These are phyloP conservation scores for Sebastes hopkinsi DNA, from an alignment of 2,797 vertebrate species.

Conservation along the genomic window DNA sequence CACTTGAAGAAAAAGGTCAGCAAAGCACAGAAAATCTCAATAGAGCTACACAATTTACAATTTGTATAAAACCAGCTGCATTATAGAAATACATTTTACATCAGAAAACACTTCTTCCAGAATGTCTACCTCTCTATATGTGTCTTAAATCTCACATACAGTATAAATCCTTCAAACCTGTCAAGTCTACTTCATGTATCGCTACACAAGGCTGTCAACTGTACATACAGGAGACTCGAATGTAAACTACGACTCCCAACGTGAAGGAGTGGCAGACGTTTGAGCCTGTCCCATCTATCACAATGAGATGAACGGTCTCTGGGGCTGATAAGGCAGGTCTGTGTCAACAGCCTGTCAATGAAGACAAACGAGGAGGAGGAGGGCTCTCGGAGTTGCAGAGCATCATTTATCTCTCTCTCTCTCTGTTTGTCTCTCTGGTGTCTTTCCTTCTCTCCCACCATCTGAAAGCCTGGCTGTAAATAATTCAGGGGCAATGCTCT, in stretches of 20 bases:
- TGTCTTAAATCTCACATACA: neutral
- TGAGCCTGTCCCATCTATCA: slow-evolving; percentile 65
- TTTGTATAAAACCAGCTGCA: neutral
- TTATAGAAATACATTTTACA: neutral
- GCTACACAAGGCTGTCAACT: slow-evolving; percentile 9
- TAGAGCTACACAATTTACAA: neutral
- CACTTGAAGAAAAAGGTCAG: neutral
- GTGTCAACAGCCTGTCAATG: slow-evolving; percentile 73
- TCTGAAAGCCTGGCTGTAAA: slow-evolving; percentile 22
- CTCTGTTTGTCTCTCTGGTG: neutral
- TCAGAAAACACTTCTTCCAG: neutral
- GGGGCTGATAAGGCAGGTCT: slow-evolving; percentile 65
- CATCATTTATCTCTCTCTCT: slow-evolving; percentile 51
- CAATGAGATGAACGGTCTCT: slow-evolving; percentile 55
- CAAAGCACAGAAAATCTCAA: neutral
- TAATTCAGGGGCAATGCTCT: slow-evolving; percentile 49
- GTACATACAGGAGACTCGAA: slow-evolving; percentile 45
- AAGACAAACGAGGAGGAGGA: slow-evolving; percentile 69
- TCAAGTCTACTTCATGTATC: slow-evolving; percentile 4
- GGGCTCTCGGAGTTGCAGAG: slow-evolving; percentile 28
- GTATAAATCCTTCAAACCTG: slow-evolving; percentile 28
- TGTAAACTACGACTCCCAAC: slow-evolving; percentile 25
- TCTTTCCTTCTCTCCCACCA: neutral
- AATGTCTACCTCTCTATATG: neutral
- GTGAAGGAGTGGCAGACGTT: slow-evolving; percentile 41